A percentile compares a stretch with the other conserved stretches of the same genome.
These are phyloP conservation scores for Grammomys dolichurus DNA, from an alignment of 2,113 vertebrate species.

Conservation along the genomic window DNA sequence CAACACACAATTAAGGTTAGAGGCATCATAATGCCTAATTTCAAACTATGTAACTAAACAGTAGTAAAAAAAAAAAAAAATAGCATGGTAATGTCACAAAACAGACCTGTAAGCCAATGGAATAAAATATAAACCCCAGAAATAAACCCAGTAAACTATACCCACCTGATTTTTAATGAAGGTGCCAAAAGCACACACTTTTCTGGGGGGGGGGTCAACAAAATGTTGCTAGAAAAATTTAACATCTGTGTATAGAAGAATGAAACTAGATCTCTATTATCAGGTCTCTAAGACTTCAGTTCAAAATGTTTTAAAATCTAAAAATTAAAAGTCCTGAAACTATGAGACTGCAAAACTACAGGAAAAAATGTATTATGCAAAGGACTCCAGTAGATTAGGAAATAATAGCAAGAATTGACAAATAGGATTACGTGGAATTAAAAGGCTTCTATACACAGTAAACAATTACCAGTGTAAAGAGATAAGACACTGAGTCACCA, in stretches of 20 bases:
- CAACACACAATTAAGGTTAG: not conserved
- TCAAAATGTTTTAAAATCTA: not conserved
- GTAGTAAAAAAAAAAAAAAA: not conserved
- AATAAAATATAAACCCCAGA: not conserved
- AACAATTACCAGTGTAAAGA: not conserved
- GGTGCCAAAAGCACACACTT: not conserved
- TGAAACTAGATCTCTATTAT: not conserved
- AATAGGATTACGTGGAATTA: not conserved
- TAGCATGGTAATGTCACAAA: not conserved
- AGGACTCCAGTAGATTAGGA: not conserved
- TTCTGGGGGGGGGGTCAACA: not conserved
- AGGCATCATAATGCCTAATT: not conserved
- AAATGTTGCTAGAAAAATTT: not conserved
- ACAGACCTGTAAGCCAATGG: not conserved
- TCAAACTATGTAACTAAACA: not conserved
- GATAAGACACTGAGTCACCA: too few relatives aligned
- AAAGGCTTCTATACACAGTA: not conserved
- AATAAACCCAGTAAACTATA: not conserved
- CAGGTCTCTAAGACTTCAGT: not conserved
- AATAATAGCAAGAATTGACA: not conserved
- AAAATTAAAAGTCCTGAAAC: not conserved
- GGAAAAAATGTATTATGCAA: not conserved
- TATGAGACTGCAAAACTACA: not conserved
- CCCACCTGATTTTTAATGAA: not conserved
- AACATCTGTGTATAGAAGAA: not conserved